phyloP scores from a whole-genome alignment of 1,140 invertebrate genomes.

The Odontomachus brunneus region DNA sequence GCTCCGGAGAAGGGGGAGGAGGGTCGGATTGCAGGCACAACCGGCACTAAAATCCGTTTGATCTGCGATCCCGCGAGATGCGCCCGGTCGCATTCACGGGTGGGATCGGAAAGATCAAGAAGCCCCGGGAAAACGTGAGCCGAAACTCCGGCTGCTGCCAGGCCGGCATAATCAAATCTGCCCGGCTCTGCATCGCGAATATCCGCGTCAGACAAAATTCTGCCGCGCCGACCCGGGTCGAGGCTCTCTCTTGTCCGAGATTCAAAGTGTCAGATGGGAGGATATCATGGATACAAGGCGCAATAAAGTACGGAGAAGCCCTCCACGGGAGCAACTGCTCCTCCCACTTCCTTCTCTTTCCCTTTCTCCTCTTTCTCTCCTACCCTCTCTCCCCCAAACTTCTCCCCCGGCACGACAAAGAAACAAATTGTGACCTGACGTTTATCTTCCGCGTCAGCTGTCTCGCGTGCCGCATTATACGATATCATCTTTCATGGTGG shows the following conservation, averaged over 20 bases:
- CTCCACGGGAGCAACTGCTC: neutral
- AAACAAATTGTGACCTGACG: slow-evolving; percentile 50
- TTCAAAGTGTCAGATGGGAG: slow-evolving; percentile 45
- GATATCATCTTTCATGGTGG: slow-evolving; percentile 28
- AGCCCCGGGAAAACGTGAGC: slow-evolving; percentile 35
- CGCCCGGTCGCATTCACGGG: slow-evolving; percentile 6
- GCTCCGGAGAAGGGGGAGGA: neutral
- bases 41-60: slow-evolving; percentile 32
- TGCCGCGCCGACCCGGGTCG: neutral
- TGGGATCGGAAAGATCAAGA: slow-evolving; percentile 21
- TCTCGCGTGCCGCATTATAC: slow-evolving; percentile 20
- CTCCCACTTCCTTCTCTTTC: no score
- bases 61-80: slow-evolving; percentile 36
- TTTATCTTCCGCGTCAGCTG: slow-evolving; percentile 55
- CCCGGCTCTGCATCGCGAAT: slow-evolving; percentile 18
- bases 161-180: slow-evolving; percentile 51
- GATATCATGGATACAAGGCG: slow-evolving; percentile 37
- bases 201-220: slow-evolving; percentile 34
- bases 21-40: neutral
- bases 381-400: no score
- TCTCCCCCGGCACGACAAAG: slow-evolving; percentile 10
- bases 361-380: no score
- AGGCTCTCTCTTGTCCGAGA: slow-evolving; percentile 13
- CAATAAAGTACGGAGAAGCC: slow-evolving; percentile 43
- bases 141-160: slow-evolving; percentile 13